These are phyloP conservation scores for Drosophila sp. DNA, from an alignment of 1,140 invertebrate genomes.

Conservation along the genomic window DNA sequence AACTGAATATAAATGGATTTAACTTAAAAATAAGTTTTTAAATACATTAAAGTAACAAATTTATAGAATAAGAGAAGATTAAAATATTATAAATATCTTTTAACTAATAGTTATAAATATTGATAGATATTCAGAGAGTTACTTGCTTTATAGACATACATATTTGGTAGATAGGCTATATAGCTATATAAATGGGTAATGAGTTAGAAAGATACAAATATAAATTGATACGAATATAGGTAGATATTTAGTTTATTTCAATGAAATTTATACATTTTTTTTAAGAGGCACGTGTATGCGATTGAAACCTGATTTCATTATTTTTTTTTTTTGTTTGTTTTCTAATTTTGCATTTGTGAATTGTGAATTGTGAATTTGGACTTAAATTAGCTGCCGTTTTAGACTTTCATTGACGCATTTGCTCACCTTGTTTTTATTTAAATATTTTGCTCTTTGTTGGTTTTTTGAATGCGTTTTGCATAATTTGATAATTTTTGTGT, in stretches of 20 bases:
- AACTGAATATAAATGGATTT: conserved; percentile 5
- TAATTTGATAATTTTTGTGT: conserved; percentile 63
- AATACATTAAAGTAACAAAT: too few species aligned
- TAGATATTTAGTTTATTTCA: not conserved
- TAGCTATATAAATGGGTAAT: too few species aligned
- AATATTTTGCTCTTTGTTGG: conserved; percentile 56
- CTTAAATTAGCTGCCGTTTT: conserved; percentile 60
- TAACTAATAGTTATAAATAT: conserved; percentile 8
- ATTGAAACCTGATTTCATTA: conserved; percentile 42
- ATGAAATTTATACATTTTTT: conserved; percentile 15
- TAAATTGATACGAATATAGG: not conserved
- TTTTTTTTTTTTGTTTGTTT: conserved; percentile 9
- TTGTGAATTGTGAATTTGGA: conserved; percentile 30
- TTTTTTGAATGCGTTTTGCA: conserved; percentile 54
- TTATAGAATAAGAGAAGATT: too few species aligned
- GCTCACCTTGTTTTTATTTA: conserved; percentile 79
- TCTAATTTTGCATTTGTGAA: not conserved
- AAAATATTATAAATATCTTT: too few species aligned
- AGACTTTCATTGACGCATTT: conserved; percentile 79
- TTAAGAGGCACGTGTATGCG: not conserved
- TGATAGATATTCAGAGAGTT: too few species aligned
- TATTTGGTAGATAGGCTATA: too few species aligned
- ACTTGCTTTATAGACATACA: too few species aligned
- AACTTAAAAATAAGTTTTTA: too few species aligned
- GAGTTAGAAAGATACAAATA: too few species aligned